These are phyloP conservation scores for Macropodus opercularis DNA, from an alignment of 2,797 vertebrate genomes.

Conservation along the genomic window DNA sequence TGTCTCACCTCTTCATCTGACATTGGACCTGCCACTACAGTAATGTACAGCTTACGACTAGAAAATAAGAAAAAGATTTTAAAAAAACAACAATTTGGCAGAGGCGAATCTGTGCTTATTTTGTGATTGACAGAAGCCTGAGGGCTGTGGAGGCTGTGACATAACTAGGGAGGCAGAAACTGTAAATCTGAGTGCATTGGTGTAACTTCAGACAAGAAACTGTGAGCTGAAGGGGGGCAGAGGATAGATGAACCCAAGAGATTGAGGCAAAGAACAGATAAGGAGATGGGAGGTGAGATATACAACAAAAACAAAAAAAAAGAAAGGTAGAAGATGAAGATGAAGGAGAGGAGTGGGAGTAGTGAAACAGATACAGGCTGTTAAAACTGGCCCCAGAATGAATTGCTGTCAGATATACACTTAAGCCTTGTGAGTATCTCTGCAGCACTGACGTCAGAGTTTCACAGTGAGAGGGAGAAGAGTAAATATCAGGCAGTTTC, in stretches of 20 bases:
- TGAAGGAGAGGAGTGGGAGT: slow-evolving; percentile 24
- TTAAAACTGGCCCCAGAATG: slow-evolving; percentile 55
- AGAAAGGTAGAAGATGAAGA: slow-evolving; percentile 15
- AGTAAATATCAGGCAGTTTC: slow-evolving; percentile 61
- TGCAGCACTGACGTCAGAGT: slow-evolving; percentile 65
- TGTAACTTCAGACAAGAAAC: slow-evolving; percentile 46
- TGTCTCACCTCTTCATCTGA: slow-evolving; percentile 25
- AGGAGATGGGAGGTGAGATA: slow-evolving; percentile 40
- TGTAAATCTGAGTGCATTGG: slow-evolving; percentile 48
- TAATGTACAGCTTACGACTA: slow-evolving; percentile 17
- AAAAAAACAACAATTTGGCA: slow-evolving; percentile 48
- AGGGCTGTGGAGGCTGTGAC: slow-evolving; percentile 66
- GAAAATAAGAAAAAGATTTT: neutral
- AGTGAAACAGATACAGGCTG: slow-evolving; percentile 55
- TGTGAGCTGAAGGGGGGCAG: slow-evolving; percentile 6
- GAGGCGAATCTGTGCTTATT: slow-evolving; percentile 53
- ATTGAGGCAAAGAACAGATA: slow-evolving; percentile 40
- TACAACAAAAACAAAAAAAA: slow-evolving; percentile 32
- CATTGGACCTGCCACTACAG: slow-evolving; percentile 40
- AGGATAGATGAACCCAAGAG: slow-evolving; percentile 27
- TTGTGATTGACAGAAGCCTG: slow-evolving; percentile 64
- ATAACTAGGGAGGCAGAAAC: slow-evolving; percentile 56
- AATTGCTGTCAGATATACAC: slow-evolving; percentile 56
- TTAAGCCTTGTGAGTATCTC: slow-evolving; percentile 33
- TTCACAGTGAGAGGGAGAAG: slow-evolving; percentile 47